Evolutionary conservation across 2,113 vertebrate species (phyloP), one percentile per base, ranked within the genome.

Genomic region (Pteruthius melanotis): DNA sequence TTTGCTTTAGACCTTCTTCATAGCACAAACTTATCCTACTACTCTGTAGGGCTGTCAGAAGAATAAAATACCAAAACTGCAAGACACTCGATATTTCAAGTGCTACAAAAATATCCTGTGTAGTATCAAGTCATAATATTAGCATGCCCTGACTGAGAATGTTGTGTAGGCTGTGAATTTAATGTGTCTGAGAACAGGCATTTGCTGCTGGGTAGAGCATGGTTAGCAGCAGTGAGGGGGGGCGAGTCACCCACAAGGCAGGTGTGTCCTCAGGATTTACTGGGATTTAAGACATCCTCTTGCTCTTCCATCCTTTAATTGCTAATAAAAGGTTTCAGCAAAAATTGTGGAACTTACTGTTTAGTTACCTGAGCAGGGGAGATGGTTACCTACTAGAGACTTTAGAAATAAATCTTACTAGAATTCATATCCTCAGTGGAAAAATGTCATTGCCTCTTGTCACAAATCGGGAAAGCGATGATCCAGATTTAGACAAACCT

Each of bases 111-210:
- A 96, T 95, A 95, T 45, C 89, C 39, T 33, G 20, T 84, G 50
- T 94, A 94, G 93, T 96, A 93, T 95, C 95, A 90, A 83, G 47
- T 80, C 83, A 89, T 83, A 89, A 80, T 92, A 94, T 83, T 92
- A 92, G 68, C 54, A 83, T 78, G 89, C 79, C 68, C 80, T 78
- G 75, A 76, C 66, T 89, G 72, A 70, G 54, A 91, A 60, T 70
- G 42, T 94, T 92, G 79, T 84, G 80, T 83, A 54, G 93, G 83
- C 82, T 93, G 90, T 89, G 79, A 92, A 88, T 94, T 86, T 88
- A 83, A 80, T 59, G 42, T 57, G 40, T 74, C 63, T 20, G 3
- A 74, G 57, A 77, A 50, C 17, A 88, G 80, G 75, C 45, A 49
- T 66, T 83, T 87, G 18, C 72, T 94, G 49, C 39, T 90, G 35